A percentile compares a stretch with the other conserved stretches of the same genome.
phyloP scores from a whole-genome alignment of 2,888 invertebrate genomes.

The Encarsia formosa region DNA sequence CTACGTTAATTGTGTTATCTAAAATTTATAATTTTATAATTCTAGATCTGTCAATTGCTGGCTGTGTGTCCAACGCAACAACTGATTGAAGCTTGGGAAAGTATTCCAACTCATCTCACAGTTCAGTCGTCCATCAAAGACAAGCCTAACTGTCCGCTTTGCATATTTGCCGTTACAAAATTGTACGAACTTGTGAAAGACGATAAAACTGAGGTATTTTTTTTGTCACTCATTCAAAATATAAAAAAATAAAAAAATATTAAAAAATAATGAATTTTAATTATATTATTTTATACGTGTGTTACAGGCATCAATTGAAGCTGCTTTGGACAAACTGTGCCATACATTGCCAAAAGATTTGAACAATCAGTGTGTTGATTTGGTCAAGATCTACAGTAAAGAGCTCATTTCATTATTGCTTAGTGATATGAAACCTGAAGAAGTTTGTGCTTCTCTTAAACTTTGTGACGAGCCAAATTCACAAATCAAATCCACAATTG shows the following conservation, averaged over 20 bases:
- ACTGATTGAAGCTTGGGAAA: slow-evolving; percentile 46
- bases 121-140: slow-evolving; percentile 53
- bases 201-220: slow-evolving; percentile 63
- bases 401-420: slow-evolving; percentile 74
- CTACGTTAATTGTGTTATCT: neutral
- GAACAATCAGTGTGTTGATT: slow-evolving; percentile 65
- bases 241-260: too few species aligned
- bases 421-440: slow-evolving; percentile 68
- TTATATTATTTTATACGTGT: slow-evolving; percentile 3
- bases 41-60: slow-evolving; percentile 67
- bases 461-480: slow-evolving; percentile 57
- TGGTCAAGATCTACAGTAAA: slow-evolving; percentile 72
- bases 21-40: slow-evolving; percentile 20
- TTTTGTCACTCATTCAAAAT: too few species aligned
- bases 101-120: slow-evolving; percentile 52
- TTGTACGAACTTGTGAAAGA: slow-evolving; percentile 68
- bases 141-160: slow-evolving; percentile 74
- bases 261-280: neutral
- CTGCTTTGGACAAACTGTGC: slow-evolving; percentile 71
- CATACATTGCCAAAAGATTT: slow-evolving; percentile 62
- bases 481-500: neutral
- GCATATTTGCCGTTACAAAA: slow-evolving; percentile 75
- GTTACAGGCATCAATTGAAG: slow-evolving; percentile 63
- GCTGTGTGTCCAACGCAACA: slow-evolving; percentile 62
- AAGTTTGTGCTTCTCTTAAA: slow-evolving; percentile 74